phyloP scores from a whole-genome alignment of 2,797 vertebrate genomes.

The Xiphophorus birchmanni region DNA sequence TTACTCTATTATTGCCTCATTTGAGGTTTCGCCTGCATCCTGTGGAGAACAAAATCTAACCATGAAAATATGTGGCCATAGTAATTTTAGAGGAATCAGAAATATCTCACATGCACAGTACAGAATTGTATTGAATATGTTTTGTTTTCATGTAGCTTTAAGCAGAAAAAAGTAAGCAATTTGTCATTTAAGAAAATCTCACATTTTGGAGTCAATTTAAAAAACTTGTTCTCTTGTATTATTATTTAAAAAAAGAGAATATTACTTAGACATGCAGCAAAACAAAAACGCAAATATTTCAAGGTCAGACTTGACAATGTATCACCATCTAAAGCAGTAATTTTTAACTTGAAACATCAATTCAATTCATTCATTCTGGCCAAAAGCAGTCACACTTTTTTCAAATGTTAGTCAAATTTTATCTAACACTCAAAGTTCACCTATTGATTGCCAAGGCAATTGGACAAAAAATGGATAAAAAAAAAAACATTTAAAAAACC shows the following conservation, averaged over 20 bases:
- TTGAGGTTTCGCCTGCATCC: constrained; percentile 34
- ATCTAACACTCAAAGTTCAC: neutral
- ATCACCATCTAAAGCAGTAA: neutral
- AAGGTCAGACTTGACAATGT: neutral
- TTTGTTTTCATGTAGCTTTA: neutral
- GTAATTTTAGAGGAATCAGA: neutral
- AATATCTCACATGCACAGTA: neutral
- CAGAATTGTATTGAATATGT: neutral
- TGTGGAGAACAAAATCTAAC: constrained; percentile 24
- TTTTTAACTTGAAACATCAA: neutral
- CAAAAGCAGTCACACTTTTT: neutral
- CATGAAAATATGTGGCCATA: constrained; percentile 15
- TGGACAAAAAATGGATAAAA: neutral
- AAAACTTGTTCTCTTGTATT: neutral
- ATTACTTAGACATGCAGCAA: neutral
- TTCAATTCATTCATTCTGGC: neutral
- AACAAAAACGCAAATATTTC: neutral
- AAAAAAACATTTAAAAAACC: neutral
- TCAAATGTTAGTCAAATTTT: neutral
- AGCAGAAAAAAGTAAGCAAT: neutral
- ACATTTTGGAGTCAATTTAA: neutral
- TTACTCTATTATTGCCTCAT: constrained; percentile 43
- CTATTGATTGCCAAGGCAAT: neutral
- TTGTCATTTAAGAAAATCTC: neutral
- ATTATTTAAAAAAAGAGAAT: neutral